phyloP scores from a whole-genome alignment of 1,140 invertebrate genomes.

The Drosophila murphyi region DNA sequence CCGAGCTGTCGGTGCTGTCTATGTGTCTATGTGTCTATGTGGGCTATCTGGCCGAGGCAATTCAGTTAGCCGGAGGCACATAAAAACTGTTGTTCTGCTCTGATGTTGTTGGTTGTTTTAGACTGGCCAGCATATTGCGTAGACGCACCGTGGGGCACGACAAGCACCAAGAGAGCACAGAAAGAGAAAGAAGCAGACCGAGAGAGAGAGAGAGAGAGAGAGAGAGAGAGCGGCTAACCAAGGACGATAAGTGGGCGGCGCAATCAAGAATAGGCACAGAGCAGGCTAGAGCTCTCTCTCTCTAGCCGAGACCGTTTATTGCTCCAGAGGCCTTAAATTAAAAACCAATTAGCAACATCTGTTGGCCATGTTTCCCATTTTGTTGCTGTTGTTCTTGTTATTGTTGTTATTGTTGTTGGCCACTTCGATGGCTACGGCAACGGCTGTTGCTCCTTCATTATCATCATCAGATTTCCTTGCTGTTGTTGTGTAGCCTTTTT shows the following conservation, averaged over 20 bases:
- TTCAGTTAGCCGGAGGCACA: constrained; percentile 32
- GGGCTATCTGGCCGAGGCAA: constrained; percentile 26
- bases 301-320: constrained; percentile 50
- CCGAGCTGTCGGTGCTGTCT: neutral
- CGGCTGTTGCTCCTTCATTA: constrained; percentile 19
- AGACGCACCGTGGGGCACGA: constrained; percentile 38
- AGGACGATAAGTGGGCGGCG: constrained; percentile 25
- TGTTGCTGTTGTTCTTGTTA: constrained; percentile 26
- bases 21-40: neutral
- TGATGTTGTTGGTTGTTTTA: constrained; percentile 16
- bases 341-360: constrained; percentile 66
- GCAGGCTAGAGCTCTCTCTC: neutral
- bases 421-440: neutral
- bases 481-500: constrained; percentile 8
- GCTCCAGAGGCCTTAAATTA: constrained; percentile 66
- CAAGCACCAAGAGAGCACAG: constrained; percentile 15
- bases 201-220: neutral
- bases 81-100: constrained; percentile 24
- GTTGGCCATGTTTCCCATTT: constrained; percentile 56
- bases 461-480: constrained; percentile 32
- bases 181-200: neutral
- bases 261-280: neutral
- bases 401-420: constrained; percentile 7
- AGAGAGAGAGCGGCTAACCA: neutral
- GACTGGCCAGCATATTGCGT: constrained; percentile 37